Evolutionary conservation across 2,888 invertebrate genomes (phyloP).

Genomic region (Agrochola lychnidis): DNA sequence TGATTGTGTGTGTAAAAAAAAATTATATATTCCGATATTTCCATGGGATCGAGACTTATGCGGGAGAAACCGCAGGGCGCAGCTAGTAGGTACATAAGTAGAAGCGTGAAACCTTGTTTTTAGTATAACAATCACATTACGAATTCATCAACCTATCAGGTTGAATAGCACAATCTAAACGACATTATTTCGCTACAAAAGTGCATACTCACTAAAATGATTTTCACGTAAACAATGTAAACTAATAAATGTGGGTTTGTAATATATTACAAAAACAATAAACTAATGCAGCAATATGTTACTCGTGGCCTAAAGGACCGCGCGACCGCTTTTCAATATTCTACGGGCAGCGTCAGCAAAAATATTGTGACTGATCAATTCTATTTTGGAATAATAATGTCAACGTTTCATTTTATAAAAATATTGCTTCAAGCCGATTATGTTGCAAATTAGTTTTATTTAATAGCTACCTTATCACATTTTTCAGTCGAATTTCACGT

Average conservation of each 20-base stretch:
- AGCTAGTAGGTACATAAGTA: too few relatives aligned
- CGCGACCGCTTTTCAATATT: slow-evolving; percentile 26
- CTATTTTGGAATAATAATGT: not conserved
- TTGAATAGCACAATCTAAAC: not conserved
- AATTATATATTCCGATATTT: too few relatives aligned
- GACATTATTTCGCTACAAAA: not conserved
- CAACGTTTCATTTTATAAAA: not conserved
- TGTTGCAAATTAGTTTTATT: not conserved
- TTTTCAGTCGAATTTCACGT: not conserved
- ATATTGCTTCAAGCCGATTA: not conserved
- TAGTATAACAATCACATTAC: not conserved
- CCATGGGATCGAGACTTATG: too few relatives aligned
- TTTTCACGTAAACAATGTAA: slow-evolving; percentile 15
- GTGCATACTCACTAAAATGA: slow-evolving; percentile 11
- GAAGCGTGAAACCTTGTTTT: too few relatives aligned
- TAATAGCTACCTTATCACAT: not conserved
- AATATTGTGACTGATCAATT: slow-evolving; percentile 16
- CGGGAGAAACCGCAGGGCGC: too few relatives aligned
- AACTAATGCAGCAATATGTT: slow-evolving; percentile 42
- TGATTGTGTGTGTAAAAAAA: too few relatives aligned
- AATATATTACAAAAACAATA: slow-evolving; percentile 47
- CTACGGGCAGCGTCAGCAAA: slow-evolving; percentile 5
- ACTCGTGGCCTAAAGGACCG: not conserved
- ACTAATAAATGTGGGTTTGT: slow-evolving; percentile 39
- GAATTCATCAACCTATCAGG: not conserved